Conservation (phyloP, 2,888 invertebrate genomes). For the Drepana falcataria region DNA sequence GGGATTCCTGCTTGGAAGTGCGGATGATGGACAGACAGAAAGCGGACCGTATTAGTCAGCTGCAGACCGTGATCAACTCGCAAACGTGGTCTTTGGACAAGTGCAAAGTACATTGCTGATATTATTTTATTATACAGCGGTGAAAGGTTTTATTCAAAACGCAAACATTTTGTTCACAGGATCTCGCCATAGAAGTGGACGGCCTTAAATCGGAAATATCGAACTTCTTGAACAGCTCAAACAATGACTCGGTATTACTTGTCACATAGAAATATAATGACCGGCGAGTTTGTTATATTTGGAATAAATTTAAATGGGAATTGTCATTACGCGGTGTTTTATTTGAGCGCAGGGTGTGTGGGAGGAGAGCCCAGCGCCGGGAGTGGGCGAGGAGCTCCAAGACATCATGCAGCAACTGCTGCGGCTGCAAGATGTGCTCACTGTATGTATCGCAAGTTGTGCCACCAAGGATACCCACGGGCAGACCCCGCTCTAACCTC, state of each 20-base stretch:
- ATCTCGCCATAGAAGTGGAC: slow-evolving; percentile 59
- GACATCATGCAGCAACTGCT: slow-evolving; percentile 48
- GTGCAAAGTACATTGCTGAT: slow-evolving; percentile 41
- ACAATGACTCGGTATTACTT: slow-evolving; percentile 65
- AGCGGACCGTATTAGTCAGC: slow-evolving; percentile 34
- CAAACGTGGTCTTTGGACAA: slow-evolving; percentile 48
- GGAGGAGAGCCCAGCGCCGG: slow-evolving; percentile 37
- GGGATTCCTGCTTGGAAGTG: slow-evolving; percentile 51
- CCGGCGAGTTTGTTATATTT: neutral
- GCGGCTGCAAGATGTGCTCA: slow-evolving; percentile 42
- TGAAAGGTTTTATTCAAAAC: neutral
- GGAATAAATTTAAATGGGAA: neutral
- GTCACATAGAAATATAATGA: neutral
- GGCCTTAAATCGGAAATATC: slow-evolving; percentile 60
- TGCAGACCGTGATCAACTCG: slow-evolving; percentile 39
- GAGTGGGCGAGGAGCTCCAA: slow-evolving; percentile 46
- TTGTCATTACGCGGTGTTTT: neutral
- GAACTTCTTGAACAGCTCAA: slow-evolving; percentile 57
- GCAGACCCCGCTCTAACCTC: neutral
- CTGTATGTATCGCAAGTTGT: slow-evolving; percentile 35
- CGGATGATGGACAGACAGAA: slow-evolving; percentile 47
- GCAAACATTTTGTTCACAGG: slow-evolving; percentile 37
- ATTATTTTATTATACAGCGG: too few relatives aligned
- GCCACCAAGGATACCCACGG: too few relatives aligned
- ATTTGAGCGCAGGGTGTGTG: slow-evolving; percentile 49